Evolutionary conservation across 2,113 vertebrate genomes (phyloP).

Genomic region (Nestor notabilis): DNA sequence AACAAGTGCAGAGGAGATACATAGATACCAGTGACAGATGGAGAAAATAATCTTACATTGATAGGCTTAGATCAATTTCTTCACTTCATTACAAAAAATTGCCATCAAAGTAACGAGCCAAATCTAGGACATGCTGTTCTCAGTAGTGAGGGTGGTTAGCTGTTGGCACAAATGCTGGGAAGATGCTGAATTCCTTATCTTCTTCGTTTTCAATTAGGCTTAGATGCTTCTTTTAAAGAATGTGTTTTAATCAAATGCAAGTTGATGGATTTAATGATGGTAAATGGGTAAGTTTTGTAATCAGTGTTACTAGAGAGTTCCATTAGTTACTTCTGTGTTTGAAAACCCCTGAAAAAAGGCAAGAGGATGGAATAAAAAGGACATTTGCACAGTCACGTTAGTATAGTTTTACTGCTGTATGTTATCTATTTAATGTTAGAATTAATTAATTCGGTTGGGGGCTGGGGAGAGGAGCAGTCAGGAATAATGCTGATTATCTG

Average conservation of each 20-base stretch:
- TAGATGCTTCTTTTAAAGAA: neutral
- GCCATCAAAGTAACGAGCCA: neutral
- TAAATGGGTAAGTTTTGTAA: neutral
- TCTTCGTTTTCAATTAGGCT: conserved; percentile 9
- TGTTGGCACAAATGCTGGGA: neutral
- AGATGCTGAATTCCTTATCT: conserved; percentile 22
- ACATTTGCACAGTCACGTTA: neutral
- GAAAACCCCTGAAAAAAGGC: neutral
- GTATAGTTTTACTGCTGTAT: neutral
- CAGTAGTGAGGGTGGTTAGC: neutral
- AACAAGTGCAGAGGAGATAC: neutral
- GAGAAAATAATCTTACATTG: neutral
- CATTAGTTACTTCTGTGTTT: neutral
- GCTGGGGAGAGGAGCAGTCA: rapidly evolving
- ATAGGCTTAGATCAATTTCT: neutral
- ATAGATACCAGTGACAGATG: neutral
- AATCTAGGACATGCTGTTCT: conserved; percentile 37
- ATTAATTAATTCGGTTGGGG: neutral
- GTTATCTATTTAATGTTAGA: neutral
- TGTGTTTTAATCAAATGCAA: neutral
- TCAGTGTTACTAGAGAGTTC: neutral
- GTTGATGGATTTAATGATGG: neutral
- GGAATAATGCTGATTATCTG: neutral
- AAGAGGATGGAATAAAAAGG: neutral
- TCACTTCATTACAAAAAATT: neutral